Evolutionary conservation across 2,113 vertebrate species (phyloP).

Genomic region (Eulacestoma nigropectus): DNA sequence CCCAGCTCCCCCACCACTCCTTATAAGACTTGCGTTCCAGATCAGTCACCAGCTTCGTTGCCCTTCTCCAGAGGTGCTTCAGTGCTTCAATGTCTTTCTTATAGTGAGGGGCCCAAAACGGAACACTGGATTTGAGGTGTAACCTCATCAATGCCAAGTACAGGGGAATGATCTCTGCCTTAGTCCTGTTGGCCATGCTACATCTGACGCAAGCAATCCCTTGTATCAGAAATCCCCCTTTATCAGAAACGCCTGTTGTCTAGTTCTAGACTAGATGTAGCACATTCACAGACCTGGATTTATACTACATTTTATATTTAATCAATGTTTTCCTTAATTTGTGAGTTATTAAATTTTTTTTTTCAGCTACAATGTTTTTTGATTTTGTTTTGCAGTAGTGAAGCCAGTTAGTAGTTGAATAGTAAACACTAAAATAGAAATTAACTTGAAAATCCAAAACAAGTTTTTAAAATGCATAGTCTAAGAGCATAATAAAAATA

Average conservation of each 20-base stretch:
- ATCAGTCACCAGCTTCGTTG: rapidly evolving
- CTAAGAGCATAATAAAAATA: background rate
- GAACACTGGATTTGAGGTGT: background rate
- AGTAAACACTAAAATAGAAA: background rate
- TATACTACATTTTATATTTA: background rate
- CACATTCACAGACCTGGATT: background rate
- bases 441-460: background rate
- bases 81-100: background rate
- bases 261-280: background rate
- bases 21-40: background rate
- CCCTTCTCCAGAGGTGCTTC: background rate
- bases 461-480: background rate
- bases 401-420: background rate
- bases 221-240: background rate
- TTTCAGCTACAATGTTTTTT: background rate
- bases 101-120: background rate
- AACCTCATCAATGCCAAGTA: background rate
- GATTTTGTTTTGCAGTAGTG: background rate
- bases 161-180: too few species aligned
- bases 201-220: background rate
- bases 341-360: background rate
- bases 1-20: background rate
- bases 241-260: background rate
- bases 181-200: background rate
- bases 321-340: background rate